Conservation (phyloP, 2,888 invertebrate genomes). For the Nasonovia ribisnigri region DNA sequence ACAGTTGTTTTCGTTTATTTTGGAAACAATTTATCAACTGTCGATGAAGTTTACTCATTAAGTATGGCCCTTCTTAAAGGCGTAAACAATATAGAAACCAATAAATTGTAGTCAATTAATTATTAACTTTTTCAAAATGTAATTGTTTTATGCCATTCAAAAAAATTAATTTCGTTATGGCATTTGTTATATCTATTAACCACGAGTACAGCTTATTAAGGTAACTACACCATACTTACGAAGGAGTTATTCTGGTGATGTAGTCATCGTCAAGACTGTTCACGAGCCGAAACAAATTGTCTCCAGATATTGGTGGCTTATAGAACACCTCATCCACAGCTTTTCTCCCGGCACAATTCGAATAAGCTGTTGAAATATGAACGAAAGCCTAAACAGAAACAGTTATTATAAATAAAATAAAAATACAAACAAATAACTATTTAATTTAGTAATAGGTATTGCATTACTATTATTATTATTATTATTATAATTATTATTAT, state of each 20-base stretch:
- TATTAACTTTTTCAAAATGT: neutral
- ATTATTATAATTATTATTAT: too few relatives aligned
- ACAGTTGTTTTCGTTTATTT: neutral
- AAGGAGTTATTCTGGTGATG: slow-evolving; percentile 66
- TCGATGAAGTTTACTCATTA: neutral
- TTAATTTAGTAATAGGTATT: neutral
- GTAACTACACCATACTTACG: slow-evolving; percentile 44
- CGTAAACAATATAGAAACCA: neutral
- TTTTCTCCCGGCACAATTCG: slow-evolving; percentile 65
- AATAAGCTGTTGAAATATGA: slow-evolving; percentile 67
- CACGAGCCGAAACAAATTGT: slow-evolving; percentile 65
- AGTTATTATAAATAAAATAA: neutral
- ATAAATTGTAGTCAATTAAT: neutral
- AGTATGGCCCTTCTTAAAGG: neutral
- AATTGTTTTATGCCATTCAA: neutral
- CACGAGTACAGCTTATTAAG: neutral
- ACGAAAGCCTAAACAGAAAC: slow-evolving; percentile 64
- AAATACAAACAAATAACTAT: neutral
- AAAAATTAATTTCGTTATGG: neutral
- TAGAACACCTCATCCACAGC: slow-evolving; percentile 67
- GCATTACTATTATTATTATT: too few relatives aligned
- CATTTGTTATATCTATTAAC: neutral
- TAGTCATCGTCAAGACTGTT: slow-evolving; percentile 66
- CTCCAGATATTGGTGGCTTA: slow-evolving; percentile 65
- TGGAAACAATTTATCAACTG: neutral